Conservation (phyloP, 2,113 vertebrate species). For the Jacana jacana region DNA sequence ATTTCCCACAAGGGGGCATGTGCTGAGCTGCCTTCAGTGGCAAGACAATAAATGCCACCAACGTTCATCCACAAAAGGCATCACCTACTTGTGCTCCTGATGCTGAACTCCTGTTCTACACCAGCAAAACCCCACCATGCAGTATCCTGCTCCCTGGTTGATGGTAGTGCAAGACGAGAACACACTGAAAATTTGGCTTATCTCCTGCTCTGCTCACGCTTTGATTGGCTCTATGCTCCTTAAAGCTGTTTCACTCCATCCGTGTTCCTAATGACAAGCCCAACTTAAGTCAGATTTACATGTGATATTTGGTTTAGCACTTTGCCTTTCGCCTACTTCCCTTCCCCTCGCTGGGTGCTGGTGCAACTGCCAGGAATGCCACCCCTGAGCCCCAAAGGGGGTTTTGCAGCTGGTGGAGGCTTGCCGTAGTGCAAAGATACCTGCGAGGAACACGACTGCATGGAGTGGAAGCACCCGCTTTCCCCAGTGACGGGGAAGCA, state of each 20-base stretch:
- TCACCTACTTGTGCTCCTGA: background rate
- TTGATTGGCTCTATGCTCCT: conserved; percentile 8
- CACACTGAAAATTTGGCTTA: background rate
- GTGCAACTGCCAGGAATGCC: background rate
- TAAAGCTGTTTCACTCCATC: conserved; percentile 29
- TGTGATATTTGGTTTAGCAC: background rate
- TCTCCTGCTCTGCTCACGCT: background rate
- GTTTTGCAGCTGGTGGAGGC: background rate
- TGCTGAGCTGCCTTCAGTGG: background rate
- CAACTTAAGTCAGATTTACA: background rate
- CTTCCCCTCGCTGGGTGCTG: background rate
- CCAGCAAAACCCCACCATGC: background rate
- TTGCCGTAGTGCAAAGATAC: background rate
- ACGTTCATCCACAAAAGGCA: background rate
- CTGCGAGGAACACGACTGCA: conserved; percentile 36
- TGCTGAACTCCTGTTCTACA: background rate
- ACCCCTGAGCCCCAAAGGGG: rapidly evolving
- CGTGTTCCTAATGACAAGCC: background rate
- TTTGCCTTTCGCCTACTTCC: background rate
- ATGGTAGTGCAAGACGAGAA: background rate
- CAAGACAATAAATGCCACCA: background rate
- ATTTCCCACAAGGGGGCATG: background rate
- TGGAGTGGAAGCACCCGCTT: conserved; percentile 20
- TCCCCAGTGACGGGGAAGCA: conserved; percentile 1
- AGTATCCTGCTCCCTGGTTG: background rate